Evolutionary conservation across 2,888 invertebrate genomes (phyloP).

Genomic region (Lymantria dispar): DNA sequence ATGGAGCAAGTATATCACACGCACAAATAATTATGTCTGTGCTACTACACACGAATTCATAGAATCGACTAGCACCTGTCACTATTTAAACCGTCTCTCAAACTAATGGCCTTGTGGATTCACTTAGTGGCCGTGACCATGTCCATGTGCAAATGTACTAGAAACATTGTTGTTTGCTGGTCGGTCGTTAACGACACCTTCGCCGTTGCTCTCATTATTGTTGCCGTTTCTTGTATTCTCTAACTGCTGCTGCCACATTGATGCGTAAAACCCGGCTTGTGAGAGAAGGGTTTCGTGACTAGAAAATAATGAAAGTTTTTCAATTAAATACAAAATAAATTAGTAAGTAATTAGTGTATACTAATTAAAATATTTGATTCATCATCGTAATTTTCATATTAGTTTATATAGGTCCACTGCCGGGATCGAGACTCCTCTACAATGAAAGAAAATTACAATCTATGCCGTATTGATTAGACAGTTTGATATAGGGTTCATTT

Average conservation of each 20-base stretch:
- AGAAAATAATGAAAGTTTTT: conserved; percentile 42
- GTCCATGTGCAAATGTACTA: conserved; percentile 35
- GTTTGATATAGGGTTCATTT: no score
- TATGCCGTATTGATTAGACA: no score
- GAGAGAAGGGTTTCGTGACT: conserved; percentile 88
- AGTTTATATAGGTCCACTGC: no score
- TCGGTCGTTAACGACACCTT: conserved; percentile 26
- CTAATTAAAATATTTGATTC: no score
- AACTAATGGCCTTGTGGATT: background rate
- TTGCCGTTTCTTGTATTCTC: conserved; percentile 74
- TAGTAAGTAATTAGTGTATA: no score
- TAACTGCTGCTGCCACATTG: conserved; percentile 97
- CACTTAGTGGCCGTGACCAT: conserved; percentile 17
- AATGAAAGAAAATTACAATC: no score
- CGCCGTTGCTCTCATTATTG: conserved; percentile 26
- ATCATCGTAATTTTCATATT: no score
- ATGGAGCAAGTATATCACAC: background rate
- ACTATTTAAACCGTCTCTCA: background rate
- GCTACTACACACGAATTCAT: conserved; percentile 29
- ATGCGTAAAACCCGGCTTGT: conserved; percentile 89
- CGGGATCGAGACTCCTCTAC: no score
- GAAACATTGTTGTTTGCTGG: conserved; percentile 31
- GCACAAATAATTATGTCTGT: background rate
- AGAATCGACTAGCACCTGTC: conserved; percentile 34
- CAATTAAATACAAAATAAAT: no score